Percentiles rank a stretch among this genome's conserved stretches.
These are phyloP conservation scores for Rhipidura dahli DNA, from an alignment of 2,113 vertebrate species.

Conservation along the genomic window DNA sequence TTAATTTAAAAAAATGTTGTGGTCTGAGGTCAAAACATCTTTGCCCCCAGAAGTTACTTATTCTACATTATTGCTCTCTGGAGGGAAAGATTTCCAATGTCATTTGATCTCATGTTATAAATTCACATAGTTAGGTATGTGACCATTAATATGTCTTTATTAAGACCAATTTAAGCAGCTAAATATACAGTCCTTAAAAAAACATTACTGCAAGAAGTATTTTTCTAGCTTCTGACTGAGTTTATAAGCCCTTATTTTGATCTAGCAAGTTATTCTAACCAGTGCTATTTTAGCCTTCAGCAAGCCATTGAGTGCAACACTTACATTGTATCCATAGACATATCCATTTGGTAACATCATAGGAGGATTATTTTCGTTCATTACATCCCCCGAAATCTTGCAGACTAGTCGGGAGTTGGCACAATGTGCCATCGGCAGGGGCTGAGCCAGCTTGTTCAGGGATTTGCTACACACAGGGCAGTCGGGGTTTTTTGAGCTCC, in stretches of 20 bases:
- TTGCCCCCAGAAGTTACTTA: neutral
- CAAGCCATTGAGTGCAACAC: slow-evolving; percentile 14
- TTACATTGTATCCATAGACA: slow-evolving; percentile 98
- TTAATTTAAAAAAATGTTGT: neutral
- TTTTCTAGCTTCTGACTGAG: neutral
- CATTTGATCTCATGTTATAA: neutral
- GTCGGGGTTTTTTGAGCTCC: slow-evolving; percentile 96
- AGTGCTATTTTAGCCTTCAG: neutral
- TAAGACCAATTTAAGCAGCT: neutral
- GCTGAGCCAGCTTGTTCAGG: slow-evolving; percentile 96
- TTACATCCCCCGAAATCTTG: slow-evolving; percentile 98
- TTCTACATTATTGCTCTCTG: neutral
- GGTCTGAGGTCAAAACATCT: neutral
- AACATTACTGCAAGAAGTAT: neutral
- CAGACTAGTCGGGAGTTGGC: slow-evolving; percentile 98
- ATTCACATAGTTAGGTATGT: neutral
- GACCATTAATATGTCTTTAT: neutral
- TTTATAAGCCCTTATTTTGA: neutral
- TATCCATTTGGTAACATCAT: slow-evolving; percentile 99
- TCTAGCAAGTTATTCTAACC: neutral
- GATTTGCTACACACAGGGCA: slow-evolving; percentile 99
- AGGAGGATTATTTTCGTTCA: slow-evolving; percentile 99
- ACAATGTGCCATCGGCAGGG: slow-evolving; percentile 97
- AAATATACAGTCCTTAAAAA: neutral
- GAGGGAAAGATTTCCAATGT: neutral